Percentiles rank a stretch among this genome's conserved stretches.
Evolutionary conservation across 2,888 invertebrate genomes (phyloP).

Genomic region (Antitype chi): DNA sequence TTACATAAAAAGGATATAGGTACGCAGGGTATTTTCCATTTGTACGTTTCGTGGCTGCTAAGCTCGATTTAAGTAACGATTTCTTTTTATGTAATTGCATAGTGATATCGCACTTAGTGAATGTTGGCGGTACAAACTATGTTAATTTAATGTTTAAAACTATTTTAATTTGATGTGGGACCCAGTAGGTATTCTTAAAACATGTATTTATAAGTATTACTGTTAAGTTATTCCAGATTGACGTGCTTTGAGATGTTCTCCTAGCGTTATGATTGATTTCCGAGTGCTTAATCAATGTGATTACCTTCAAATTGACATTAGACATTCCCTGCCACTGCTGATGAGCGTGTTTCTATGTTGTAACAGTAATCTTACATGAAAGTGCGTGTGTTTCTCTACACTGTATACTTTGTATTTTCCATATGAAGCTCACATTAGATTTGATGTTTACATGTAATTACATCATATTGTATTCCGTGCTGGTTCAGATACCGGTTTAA

Average conservation of each 20-base stretch:
- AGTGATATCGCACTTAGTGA: conserved; percentile 83
- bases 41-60: conserved; percentile 69
- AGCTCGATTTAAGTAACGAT: conserved; percentile 57
- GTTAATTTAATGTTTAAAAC: conserved; percentile 77
- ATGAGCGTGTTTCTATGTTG: conserved; percentile 49
- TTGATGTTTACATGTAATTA: conserved; percentile 41
- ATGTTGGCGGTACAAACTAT: conserved; percentile 86
- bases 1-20: conserved; percentile 73
- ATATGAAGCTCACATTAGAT: conserved; percentile 45
- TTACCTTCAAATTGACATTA: conserved; percentile 71
- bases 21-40: conserved; percentile 78
- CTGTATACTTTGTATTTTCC: conserved; percentile 33
- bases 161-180: conserved; percentile 85
- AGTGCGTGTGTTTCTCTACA: conserved; percentile 33
- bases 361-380: conserved; percentile 29
- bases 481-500: conserved; percentile 40
- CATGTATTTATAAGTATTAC: conserved; percentile 86
- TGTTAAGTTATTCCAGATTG: conserved; percentile 88
- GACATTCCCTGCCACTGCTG: conserved; percentile 78
- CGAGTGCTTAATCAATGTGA: conserved; percentile 69
- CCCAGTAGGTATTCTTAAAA: conserved; percentile 87
- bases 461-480: conserved; percentile 32
- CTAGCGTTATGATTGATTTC: conserved; percentile 71
- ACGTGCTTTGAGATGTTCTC: conserved; percentile 81
- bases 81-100: conserved; percentile 76